Conservation (phyloP, 2,113 vertebrate species). For the Dinomys branickii region DNA sequence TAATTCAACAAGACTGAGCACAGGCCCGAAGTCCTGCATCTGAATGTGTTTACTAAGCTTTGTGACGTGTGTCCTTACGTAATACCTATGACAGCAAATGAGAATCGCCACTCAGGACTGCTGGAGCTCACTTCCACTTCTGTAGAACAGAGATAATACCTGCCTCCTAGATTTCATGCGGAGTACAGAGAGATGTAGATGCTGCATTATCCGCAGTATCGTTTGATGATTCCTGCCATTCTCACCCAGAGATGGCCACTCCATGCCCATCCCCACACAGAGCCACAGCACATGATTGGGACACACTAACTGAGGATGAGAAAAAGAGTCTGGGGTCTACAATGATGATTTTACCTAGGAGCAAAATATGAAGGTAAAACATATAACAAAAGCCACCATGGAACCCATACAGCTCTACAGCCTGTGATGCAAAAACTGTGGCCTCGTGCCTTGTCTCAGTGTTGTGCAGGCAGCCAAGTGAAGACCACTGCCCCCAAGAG, state of each 20-base stretch:
- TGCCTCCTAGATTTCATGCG: not conserved
- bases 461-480: fast-evolving
- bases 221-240: not conserved
- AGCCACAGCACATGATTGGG: not conserved
- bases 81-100: not conserved
- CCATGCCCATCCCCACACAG: not conserved
- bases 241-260: not conserved
- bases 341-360: not conserved
- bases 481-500: not conserved
- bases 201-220: not conserved
- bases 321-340: not conserved
- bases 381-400: not conserved
- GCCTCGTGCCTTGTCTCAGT: no score
- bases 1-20: not conserved
- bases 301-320: not conserved
- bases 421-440: fast-evolving
- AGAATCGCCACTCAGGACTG: not conserved
- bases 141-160: not conserved
- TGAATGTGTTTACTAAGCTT: not conserved
- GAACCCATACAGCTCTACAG: not conserved
- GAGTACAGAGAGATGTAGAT: not conserved
- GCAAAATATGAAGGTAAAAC: not conserved
- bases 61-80: not conserved
- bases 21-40: not conserved
- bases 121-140: not conserved